Evolutionary conservation across 2,113 vertebrate genomes (phyloP), one percentile per base, ranked within the genome.

Genomic region (Gadus macrocephalus): DNA sequence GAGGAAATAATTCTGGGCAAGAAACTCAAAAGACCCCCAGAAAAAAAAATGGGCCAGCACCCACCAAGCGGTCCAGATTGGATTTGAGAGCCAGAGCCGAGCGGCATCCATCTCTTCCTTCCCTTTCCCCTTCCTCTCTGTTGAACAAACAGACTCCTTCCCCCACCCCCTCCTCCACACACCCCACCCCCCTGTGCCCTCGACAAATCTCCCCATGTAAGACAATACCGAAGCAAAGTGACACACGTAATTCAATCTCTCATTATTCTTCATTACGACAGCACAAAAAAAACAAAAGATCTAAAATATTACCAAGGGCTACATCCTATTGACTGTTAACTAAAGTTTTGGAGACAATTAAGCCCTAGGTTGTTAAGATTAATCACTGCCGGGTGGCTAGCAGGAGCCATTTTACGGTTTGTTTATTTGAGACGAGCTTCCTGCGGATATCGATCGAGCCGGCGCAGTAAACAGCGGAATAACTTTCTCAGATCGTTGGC

Each of bases 311-410:
- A 83, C 87, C 84, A 81, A 71, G 73, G 81, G 86, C 83, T 75
- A 76, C 74, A 89, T 89, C 85, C 84, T 87, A 88, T 87, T 88
- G 86, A 85, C 86, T 71, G 84, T 89, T 90, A 91, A 89, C 85
- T 87, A 88, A 90, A 87, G 86, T 91, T 88, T 89, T 66, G 60
- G 74, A 89, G 84, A 88, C 87, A 90, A 90, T 90, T 90, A 88
- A 82, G 81, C 67, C 74, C 76, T 14, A 2, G 80, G 85, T 87
- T 88, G 87, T 91, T 88, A 90, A 91, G 89, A 90, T 89, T 81
- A 90, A 90, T 91, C 86, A 87, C 81, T 77, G 86, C 88, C 83
- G 49, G 16, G 60, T 76, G 82, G 80, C 82, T 74, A 67, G 87
- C 79, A 71, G 76, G 79, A 81, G 75, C 82, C 64, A 49, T 75